Base-by-base conservation (phyloP, 2,797 vertebrate genomes). In the Pagetopsis macropterus region DNA sequence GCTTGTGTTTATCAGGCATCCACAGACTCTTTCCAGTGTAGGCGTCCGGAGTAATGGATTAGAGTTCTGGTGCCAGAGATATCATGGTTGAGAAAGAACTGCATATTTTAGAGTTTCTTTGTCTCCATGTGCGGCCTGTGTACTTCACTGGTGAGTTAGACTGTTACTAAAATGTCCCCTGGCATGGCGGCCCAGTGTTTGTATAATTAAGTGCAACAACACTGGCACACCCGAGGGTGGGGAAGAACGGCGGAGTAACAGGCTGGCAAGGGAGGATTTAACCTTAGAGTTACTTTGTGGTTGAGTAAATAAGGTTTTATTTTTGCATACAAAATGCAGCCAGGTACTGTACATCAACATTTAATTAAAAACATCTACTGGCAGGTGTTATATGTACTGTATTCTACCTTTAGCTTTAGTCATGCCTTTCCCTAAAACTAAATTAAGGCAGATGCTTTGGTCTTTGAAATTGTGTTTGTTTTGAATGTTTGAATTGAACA, bases 21-120 rank as follows among this genome's bases (percentile, higher is more conserved):
- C 90, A 81, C 91, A 93, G 91, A 93, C 90, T 85, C 90, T 86
- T 87, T 90, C 78, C 77, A 86, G 87, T 85, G 91, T 92, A 78
- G 92, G 91, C 85, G 91, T 93, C 88, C 82, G 48, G 89, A 89
- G 91, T 89, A 93, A 93, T 89, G 92, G 91, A 93, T 93, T 93
- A 93, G 91, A 86, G 83, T 67, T 65, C 85, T 90, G 89, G 81
- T 89, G 84, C 88, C 85, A 84, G 73, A 85, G 89, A 93, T 92
- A 91, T 85, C 87, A 89, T 82, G 88, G 78, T 75, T 84, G 85
- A 88, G 78, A 87, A 88, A 86, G 79, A 91, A 84, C 68, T 79
- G 90, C 86, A 89, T 91, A 90, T 92, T 92, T 89, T 74, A 76
- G 80, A 82, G 70, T 88, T 87, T 85, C 83, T 90, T 91, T 91